These are phyloP conservation scores for Notocelia uddmanniana DNA, from an alignment of 2,888 invertebrate species.

Conservation along the genomic window DNA sequence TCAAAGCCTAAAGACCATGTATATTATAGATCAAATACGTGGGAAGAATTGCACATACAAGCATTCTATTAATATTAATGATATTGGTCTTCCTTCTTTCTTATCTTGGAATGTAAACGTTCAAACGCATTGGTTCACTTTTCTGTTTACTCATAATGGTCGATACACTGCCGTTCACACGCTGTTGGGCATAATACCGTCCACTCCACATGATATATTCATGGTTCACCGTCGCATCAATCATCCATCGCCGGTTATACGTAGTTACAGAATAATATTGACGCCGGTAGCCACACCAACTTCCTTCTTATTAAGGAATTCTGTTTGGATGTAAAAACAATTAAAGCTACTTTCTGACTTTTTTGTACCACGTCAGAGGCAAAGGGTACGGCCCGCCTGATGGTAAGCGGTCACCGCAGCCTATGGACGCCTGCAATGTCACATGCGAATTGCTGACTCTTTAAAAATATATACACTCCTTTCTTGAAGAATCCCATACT, in stretches of 20 bases:
- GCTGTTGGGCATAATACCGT: slow-evolving; percentile 31
- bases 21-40: slow-evolving; percentile 14
- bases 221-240: slow-evolving; percentile 43
- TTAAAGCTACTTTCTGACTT: too few species aligned
- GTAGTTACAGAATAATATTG: slow-evolving; percentile 11
- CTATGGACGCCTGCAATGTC: too few species aligned
- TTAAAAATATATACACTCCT: too few species aligned
- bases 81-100: neutral
- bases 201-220: slow-evolving; percentile 34
- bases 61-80: slow-evolving; percentile 5
- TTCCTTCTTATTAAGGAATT: too few species aligned
- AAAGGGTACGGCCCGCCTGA: too few species aligned
- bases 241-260: slow-evolving; percentile 44
- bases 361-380: too few species aligned
- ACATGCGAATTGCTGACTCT: too few species aligned
- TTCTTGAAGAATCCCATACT: too few species aligned
- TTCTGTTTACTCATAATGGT: neutral
- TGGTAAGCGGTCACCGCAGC: too few species aligned
- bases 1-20: neutral
- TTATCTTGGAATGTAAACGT: neutral
- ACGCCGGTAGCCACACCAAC: slow-evolving; percentile 27
- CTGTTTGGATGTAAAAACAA: too few species aligned
- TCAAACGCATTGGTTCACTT: slow-evolving; percentile 9
- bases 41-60: neutral
- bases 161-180: slow-evolving; percentile 14